Evolutionary conservation across 2,797 vertebrate genomes (phyloP), one percentile per base, ranked within the genome.

Genomic region (Apogon talboti): DNA sequence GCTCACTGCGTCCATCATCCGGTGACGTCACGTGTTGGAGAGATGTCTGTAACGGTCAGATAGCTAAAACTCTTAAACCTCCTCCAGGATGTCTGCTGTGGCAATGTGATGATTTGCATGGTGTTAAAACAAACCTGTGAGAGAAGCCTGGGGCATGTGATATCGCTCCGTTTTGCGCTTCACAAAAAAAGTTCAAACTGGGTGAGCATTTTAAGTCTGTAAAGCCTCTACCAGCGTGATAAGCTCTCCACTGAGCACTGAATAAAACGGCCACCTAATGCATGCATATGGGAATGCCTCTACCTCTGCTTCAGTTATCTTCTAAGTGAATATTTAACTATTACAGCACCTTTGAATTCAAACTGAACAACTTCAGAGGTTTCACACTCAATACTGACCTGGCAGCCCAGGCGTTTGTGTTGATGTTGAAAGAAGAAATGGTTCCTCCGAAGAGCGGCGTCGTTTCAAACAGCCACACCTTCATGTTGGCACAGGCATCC

Each of bases 401-500:
- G 66, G 97, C 94, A 47, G 95, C 95, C 98, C 97, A 99, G 37
- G 95, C 92, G 0, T 99, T 99, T 37, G 98, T 99, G 90, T 99
- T 99, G 85, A 94, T 99, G 92, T 99, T 99, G 92, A 99, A 99
- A 16, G 97, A 97, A 9, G 92, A 70, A 18, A 99, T 99, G 66
- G 97, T 99, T 76, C 97, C 97, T 1, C 91, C 95, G 80, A 99
- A 99, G 15, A 95, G 93, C 0, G 97, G 96, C 0, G 94, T 98
- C 40, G 97, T 99, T 90, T 99, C 98, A 48, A 95, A 99, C 38
- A 95, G 83, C 96, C 96, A 97, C 83, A 99, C 92, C 85, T 95
- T 97, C 95, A 98, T 97, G 74, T 99, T 99, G 74, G 97, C 96
- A 66, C 97, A 99, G 61, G 96, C 95, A 0, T 99, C 91, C 98